A percentile compares a stretch with the other conserved stretches of the same genome.
Evolutionary conservation across 2,888 invertebrate species (phyloP).

Genomic region (Caenorhabditis wallacei): DNA sequence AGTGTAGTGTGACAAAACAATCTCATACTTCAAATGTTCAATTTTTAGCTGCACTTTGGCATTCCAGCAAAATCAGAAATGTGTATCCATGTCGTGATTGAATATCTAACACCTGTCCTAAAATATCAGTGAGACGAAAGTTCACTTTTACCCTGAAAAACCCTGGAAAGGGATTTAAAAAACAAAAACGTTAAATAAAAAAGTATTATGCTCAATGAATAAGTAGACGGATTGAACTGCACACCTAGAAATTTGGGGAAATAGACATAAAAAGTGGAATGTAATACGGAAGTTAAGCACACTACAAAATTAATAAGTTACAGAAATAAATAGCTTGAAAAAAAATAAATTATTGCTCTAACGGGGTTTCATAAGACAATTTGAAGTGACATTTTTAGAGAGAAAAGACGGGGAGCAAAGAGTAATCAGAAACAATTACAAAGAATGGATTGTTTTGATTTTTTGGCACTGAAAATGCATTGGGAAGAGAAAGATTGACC

Average conservation of each 20-base stretch:
- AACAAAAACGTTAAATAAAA: conserved; percentile 4
- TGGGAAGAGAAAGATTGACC: background rate
- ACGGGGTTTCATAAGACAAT: conserved; percentile 25
- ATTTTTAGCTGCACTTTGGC: background rate
- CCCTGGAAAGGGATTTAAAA: background rate
- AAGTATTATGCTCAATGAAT: conserved; percentile 19
- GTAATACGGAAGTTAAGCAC: conserved; percentile 33
- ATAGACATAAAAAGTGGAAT: conserved; percentile 24
- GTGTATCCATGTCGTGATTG: conserved; percentile 26
- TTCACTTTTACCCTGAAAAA: conserved; percentile 2
- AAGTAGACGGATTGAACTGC: conserved; percentile 9
- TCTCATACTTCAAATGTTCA: background rate
- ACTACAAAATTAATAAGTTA: conserved; percentile 35
- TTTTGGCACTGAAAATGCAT: conserved; percentile 40
- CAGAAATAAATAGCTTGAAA: background rate
- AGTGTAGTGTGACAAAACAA: background rate
- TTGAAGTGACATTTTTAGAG: conserved; percentile 39
- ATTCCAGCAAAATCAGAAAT: background rate
- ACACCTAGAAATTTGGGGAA: conserved; percentile 35
- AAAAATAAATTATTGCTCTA: conserved; percentile 18
- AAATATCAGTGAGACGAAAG: conserved; percentile 1
- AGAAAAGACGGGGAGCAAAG: background rate
- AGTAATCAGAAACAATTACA: conserved; percentile 3
- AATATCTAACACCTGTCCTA: conserved; percentile 22
- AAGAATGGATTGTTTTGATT: conserved; percentile 11